phyloP scores from a whole-genome alignment of 1,140 invertebrate species.

The Coptotermes formosanus region DNA sequence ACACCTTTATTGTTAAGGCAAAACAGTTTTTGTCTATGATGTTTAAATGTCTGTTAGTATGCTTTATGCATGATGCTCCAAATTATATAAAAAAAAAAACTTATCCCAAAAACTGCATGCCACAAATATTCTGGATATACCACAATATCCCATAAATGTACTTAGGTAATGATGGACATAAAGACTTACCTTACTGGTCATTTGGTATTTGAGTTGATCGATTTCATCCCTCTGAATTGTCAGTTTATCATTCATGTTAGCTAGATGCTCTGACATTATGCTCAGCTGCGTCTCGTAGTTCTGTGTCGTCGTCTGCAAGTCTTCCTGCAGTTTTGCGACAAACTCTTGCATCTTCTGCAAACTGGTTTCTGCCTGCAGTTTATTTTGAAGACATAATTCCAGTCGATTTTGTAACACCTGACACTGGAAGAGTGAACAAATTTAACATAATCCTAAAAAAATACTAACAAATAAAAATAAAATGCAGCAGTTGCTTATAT shows the following conservation, averaged over 20 bases:
- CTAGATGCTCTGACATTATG: conserved; percentile 89
- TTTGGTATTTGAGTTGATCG: conserved; percentile 50
- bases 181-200: conserved; percentile 29
- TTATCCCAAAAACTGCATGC: too few relatives aligned
- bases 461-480: background rate
- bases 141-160: too few relatives aligned
- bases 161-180: too few relatives aligned
- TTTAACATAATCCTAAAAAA: background rate
- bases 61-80: too few relatives aligned
- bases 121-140: too few relatives aligned
- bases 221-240: conserved; percentile 76
- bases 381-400: conserved; percentile 43
- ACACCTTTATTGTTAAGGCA: too few relatives aligned
- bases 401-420: conserved; percentile 41
- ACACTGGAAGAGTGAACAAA: conserved; percentile 38
- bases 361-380: conserved; percentile 48
- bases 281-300: conserved; percentile 88
- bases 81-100: too few relatives aligned
- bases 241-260: conserved; percentile 87
- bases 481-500: too few relatives aligned
- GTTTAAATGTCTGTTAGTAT: too few relatives aligned
- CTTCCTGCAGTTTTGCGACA: conserved; percentile 46
- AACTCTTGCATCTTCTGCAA: conserved; percentile 49
- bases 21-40: too few relatives aligned
- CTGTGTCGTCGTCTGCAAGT: conserved; percentile 63